Evolutionary conservation across 2,797 vertebrate genomes (phyloP), one percentile per base, ranked within the genome.

Genomic region (Sciurus carolinensis): DNA sequence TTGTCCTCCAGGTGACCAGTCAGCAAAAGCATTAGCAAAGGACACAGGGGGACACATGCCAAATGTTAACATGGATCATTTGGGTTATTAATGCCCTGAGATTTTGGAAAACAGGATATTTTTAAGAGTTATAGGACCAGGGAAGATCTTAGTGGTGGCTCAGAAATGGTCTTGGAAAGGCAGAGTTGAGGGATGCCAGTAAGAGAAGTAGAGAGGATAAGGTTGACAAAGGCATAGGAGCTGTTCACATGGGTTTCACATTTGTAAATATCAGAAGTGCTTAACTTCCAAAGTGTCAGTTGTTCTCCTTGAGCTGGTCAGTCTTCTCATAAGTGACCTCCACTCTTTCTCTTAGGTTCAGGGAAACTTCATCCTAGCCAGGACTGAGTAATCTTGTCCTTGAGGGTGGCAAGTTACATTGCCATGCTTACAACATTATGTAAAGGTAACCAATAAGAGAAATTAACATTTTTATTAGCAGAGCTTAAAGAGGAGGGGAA

Each of bases 401-500:
- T 62, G 26, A 87, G 20, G 36, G 39, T 26, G 12, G 44, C 2
- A 2, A 20, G 12, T 44, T 33, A 14, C 30, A 44, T 30, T n/a
- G n/a, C 10, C 33, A 52, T 14, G 36, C 24, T 81, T 95, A 47
- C 66, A 77, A 47, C 24, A 54, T 1, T 22, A 84, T 28, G 50
- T 44, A 59, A 82, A 82, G 28, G 69, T 81, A 30, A 66, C 14
- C 14, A 91, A 86, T 33, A n/a, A 39, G 77, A 92, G 15, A 73
- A 94, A 36, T 71, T 28, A 83, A 93, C 87, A 89, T 72, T 64
- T 66, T 47, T 81, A 73, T 20, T 69, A 95, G 44, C 24, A 77
- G 18, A 88, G 15, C n/a, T 91, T 76, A 28, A 62, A n/a, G 26
- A 57, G 18, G 26, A 59, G 4, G 5, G 39, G 26, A 54, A 64